Conservation (phyloP, 2,888 invertebrate genomes). For the Acholoe squamosa region DNA sequence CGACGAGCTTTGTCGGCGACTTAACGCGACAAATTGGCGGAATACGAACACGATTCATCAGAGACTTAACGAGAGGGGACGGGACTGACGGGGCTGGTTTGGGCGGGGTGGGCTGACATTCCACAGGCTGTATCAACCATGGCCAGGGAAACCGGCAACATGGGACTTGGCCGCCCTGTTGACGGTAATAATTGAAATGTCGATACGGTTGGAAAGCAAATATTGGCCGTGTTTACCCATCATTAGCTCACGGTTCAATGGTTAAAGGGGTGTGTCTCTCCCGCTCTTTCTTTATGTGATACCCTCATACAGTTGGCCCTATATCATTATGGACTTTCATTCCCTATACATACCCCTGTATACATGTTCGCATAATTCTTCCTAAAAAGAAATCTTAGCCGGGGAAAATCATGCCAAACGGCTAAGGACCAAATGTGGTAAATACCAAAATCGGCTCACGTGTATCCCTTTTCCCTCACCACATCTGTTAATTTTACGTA, state of each 20-base stretch:
- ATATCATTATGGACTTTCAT: neutral
- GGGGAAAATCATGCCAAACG: too few species aligned
- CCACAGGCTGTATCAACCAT: neutral
- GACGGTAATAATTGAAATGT: slow-evolving; percentile 55
- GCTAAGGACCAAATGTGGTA: too few species aligned
- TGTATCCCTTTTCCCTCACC: too few species aligned
- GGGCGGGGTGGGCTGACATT: slow-evolving; percentile 36
- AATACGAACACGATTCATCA: slow-evolving; percentile 48
- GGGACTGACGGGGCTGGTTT: neutral
- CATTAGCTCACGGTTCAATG: slow-evolving; percentile 42
- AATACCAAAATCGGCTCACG: too few species aligned
- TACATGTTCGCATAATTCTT: too few species aligned
- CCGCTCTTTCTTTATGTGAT: neutral
- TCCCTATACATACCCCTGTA: too few species aligned
- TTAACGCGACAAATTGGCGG: slow-evolving; percentile 59
- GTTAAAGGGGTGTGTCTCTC: slow-evolving; percentile 28
- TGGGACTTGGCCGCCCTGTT: slow-evolving; percentile 8
- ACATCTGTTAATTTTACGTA: too few species aligned
- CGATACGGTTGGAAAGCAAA: slow-evolving; percentile 53
- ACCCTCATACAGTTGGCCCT: neutral
- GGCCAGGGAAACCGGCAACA: slow-evolving; percentile 8
- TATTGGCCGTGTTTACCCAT: slow-evolving; percentile 56
- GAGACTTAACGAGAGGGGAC: slow-evolving; percentile 26
- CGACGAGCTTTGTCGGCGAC: slow-evolving; percentile 45
- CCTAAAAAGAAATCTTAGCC: too few species aligned